Conservation (phyloP, 1,140 invertebrate species). For the Lepidurus arcticus region DNA sequence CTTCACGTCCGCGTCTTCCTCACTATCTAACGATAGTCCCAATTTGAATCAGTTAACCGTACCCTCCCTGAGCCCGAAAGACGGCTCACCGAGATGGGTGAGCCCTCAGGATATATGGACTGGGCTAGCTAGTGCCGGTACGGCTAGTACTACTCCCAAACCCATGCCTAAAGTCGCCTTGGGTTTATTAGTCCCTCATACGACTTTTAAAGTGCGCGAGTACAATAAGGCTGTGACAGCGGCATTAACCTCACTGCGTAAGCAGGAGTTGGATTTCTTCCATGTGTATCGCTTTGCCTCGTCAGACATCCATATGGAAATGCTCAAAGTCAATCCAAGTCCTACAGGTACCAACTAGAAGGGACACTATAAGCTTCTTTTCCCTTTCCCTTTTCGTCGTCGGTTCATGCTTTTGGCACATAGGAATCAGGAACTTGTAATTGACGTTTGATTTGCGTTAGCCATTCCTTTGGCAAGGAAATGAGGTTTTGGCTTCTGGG, state of each 20-base stretch:
- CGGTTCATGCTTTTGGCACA: too few relatives aligned
- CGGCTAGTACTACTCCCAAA: background rate
- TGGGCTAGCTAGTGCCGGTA: background rate
- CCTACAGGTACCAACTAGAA: conserved; percentile 58
- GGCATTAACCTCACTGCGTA: conserved; percentile 45
- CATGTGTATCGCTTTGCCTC: conserved; percentile 57
- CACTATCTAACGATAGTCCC: background rate
- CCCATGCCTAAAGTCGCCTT: conserved; percentile 45
- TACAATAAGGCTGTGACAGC: conserved; percentile 61
- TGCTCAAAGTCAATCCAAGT: conserved; percentile 66
- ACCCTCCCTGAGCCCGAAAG: background rate
- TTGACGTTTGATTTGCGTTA: too few relatives aligned
- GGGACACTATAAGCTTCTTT: too few relatives aligned
- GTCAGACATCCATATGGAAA: conserved; percentile 55
- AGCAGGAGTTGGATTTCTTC: conserved; percentile 53
- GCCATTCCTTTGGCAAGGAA: too few relatives aligned
- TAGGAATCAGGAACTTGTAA: too few relatives aligned
- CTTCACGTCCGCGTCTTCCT: background rate
- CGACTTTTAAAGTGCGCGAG: conserved; percentile 63
- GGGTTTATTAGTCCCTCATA: conserved; percentile 64
- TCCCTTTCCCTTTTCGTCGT: too few relatives aligned
- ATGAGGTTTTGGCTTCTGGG: too few relatives aligned
- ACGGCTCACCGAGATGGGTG: background rate
- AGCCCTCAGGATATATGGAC: background rate
- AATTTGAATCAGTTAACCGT: background rate